Percentiles rank a stretch among this genome's conserved stretches.
These are phyloP conservation scores for Lithobates sylvaticus DNA, from an alignment of 2,797 vertebrate genomes.

Conservation along the genomic window DNA sequence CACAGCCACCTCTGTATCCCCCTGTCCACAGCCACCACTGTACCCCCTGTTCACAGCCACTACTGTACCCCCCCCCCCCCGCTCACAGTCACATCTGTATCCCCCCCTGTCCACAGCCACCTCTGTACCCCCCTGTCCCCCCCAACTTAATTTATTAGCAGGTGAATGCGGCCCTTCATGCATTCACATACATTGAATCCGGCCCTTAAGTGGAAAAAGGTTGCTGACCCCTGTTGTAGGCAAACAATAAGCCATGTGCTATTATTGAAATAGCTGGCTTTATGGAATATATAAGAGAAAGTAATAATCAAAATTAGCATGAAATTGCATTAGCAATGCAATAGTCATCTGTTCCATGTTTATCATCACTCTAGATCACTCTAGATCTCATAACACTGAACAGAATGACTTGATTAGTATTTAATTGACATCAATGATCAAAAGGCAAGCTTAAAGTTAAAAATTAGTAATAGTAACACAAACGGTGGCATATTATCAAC, in stretches of 20 bases:
- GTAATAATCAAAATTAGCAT: conserved; percentile 6
- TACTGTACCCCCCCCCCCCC: too few relatives aligned
- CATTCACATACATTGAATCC: too few relatives aligned
- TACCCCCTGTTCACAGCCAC: too few relatives aligned
- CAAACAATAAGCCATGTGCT: background rate
- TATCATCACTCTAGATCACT: background rate
- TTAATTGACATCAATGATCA: conserved; percentile 34
- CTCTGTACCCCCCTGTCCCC: too few relatives aligned
- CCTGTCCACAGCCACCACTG: too few relatives aligned
- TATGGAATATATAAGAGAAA: conserved; percentile 6
- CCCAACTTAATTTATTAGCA: too few relatives aligned
- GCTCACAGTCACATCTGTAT: too few relatives aligned
- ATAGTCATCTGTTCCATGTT: too few relatives aligned
- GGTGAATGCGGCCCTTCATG: too few relatives aligned
- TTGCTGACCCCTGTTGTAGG: background rate
- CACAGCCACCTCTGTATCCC: too few relatives aligned
- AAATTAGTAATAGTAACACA: conserved; percentile 12
- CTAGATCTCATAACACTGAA: conserved; percentile 25
- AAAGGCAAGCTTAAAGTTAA: conserved; percentile 29
- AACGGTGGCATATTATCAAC: background rate
- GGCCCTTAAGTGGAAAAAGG: too few relatives aligned
- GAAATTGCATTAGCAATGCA: conserved; percentile 27
- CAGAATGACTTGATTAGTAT: conserved; percentile 28
- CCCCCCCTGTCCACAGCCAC: too few relatives aligned
- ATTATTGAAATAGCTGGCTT: background rate